Conservation (phyloP, 1,140 invertebrate genomes). For the Drosophila lacteicornis region DNA sequence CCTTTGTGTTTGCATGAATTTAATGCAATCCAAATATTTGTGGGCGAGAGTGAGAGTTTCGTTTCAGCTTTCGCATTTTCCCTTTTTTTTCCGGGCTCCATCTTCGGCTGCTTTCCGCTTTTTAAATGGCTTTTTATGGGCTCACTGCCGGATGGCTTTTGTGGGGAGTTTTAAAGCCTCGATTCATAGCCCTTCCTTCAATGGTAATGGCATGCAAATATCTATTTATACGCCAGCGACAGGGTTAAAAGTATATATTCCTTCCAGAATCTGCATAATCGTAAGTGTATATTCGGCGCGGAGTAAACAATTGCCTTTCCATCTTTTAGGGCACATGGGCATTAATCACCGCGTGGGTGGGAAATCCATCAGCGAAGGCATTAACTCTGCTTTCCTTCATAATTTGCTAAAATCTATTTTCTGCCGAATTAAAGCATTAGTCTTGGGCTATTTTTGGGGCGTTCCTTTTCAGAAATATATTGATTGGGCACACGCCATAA, state of each 20-base stretch:
- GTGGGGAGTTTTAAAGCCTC: constrained; percentile 49
- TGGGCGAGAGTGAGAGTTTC: constrained; percentile 62
- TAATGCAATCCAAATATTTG: constrained; percentile 83
- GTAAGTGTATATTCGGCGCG: constrained; percentile 16
- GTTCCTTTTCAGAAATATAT: constrained; percentile 6
- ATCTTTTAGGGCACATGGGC: constrained; percentile 41
- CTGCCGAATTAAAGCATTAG: constrained; percentile 50
- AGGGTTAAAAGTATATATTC: constrained; percentile 11
- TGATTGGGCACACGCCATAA: constrained; percentile 39
- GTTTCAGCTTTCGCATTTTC: constrained; percentile 15
- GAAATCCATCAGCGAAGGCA: constrained; percentile 34
- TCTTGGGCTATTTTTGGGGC: constrained; percentile 30
- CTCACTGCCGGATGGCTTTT: constrained; percentile 59
- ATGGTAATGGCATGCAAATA: constrained; percentile 50
- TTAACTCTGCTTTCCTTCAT: constrained; percentile 31
- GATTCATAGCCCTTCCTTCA: constrained; percentile 37
- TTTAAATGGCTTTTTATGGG: constrained; percentile 74
- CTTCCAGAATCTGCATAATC: constrained; percentile 30
- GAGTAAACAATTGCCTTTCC: constrained; percentile 27
- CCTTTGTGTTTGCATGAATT: constrained; percentile 82
- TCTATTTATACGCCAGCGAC: constrained; percentile 25
- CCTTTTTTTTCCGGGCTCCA: constrained; percentile 8
- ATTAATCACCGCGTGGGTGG: constrained; percentile 31
- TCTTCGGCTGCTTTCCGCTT: constrained; percentile 56
- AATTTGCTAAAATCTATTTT: constrained; percentile 69